A percentile compares a stretch with the other conserved stretches of the same genome.
Evolutionary conservation across 2,888 invertebrate genomes (phyloP).

Genomic region (Omphaloscelis lunosa): DNA sequence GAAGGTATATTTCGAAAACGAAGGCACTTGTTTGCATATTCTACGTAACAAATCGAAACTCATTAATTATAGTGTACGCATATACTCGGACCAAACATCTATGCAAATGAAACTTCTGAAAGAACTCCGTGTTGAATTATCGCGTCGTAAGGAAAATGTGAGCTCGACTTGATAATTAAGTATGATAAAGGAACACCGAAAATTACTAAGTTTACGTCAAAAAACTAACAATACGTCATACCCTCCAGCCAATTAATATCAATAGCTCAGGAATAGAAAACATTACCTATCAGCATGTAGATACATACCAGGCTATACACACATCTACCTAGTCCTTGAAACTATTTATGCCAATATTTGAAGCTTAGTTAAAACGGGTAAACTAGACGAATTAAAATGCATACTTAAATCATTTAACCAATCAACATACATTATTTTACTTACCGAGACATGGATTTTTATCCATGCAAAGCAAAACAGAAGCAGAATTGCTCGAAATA

Average conservation of each 20-base stretch:
- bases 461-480: not conserved
- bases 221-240: not conserved
- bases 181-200: conserved; percentile 4
- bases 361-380: not conserved
- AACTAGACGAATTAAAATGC: not conserved
- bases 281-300: conserved; percentile 3
- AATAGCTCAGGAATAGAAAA: not conserved
- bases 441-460: too few relatives aligned
- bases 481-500: not conserved
- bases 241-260: not conserved
- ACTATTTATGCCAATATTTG: too few relatives aligned
- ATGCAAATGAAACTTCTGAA: conserved; percentile 6
- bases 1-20: too few relatives aligned
- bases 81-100: conserved; percentile 13
- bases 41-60: too few relatives aligned
- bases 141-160: conserved; percentile 8
- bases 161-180: conserved; percentile 3
- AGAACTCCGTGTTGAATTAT: not conserved
- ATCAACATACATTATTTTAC: too few relatives aligned
- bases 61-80: not conserved
- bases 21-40: too few relatives aligned
- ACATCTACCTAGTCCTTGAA: not conserved
- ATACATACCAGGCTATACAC: too few relatives aligned
- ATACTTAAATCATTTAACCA: too few relatives aligned
- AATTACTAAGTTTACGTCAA: conserved; percentile 1